phyloP scores from a whole-genome alignment of 2,797 vertebrate genomes.

The Thripadectes ignobilis region DNA sequence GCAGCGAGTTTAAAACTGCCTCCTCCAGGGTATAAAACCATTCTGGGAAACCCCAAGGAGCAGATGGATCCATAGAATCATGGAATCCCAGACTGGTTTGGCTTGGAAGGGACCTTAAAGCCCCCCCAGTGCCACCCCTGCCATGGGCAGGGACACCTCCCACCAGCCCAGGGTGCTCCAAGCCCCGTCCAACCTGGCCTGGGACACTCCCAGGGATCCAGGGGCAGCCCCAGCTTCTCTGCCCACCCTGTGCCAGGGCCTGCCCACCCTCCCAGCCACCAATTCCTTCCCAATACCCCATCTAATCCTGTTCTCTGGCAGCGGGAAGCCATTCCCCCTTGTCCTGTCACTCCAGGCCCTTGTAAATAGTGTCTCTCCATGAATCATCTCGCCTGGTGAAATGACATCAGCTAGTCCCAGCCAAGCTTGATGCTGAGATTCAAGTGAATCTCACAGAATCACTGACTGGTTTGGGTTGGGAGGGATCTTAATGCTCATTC shows the following conservation, averaged over 20 bases:
- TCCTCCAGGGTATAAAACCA: accelerated
- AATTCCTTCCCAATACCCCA: too few relatives aligned
- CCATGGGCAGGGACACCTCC: background rate
- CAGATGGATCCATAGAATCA: background rate
- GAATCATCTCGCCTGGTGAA: background rate
- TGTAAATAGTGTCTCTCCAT: background rate
- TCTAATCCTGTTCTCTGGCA: too few relatives aligned
- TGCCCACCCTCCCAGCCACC: too few relatives aligned
- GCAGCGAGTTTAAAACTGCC: accelerated
- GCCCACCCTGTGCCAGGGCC: too few relatives aligned
- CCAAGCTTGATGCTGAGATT: background rate
- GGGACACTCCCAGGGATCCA: background rate
- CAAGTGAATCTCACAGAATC: accelerated
- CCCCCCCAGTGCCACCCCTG: background rate
- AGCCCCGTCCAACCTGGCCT: background rate
- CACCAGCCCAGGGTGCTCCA: background rate
- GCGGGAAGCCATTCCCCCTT: too few relatives aligned
- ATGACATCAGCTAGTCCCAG: background rate
- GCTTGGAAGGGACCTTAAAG: too few relatives aligned
- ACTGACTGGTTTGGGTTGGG: too few relatives aligned
- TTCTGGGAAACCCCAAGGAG: background rate
- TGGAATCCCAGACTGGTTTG: accelerated
- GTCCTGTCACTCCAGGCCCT: background rate
- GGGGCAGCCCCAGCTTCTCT: background rate
- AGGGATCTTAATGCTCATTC: accelerated